Conservation (phyloP, 2,797 vertebrate species). For the Labeo calbasu region DNA sequence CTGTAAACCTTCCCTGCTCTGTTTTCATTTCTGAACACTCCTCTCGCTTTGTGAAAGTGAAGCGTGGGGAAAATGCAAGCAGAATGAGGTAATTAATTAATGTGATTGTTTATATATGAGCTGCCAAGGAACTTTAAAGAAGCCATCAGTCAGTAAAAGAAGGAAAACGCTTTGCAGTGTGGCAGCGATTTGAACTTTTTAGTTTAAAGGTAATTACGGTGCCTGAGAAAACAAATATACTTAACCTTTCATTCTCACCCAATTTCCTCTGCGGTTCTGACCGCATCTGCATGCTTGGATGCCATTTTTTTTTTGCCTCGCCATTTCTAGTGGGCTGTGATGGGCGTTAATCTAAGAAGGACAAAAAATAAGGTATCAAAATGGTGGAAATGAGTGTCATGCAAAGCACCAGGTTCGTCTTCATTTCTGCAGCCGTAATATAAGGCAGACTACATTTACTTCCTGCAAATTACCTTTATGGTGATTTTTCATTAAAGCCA, state of each 20-base stretch:
- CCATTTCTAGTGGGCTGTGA: conserved; percentile 15
- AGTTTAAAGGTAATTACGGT: conserved; percentile 52
- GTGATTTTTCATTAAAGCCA: conserved; percentile 49
- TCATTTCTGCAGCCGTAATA: conserved; percentile 22
- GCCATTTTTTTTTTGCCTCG: conserved; percentile 21
- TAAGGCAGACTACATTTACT: conserved; percentile 49
- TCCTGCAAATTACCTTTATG: conserved; percentile 52
- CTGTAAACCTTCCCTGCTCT: conserved; percentile 72
- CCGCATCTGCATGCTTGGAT: conserved; percentile 21
- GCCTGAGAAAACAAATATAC: conserved; percentile 49
- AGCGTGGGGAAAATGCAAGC: conserved; percentile 59
- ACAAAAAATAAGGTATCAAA: conserved; percentile 8
- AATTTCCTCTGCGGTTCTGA: conserved; percentile 15
- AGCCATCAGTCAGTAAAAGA: conserved; percentile 66
- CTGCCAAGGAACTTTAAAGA: conserved; percentile 76
- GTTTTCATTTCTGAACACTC: conserved; percentile 74
- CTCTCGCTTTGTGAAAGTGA: conserved; percentile 69
- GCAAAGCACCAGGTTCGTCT: conserved; percentile 29
- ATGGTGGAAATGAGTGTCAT: conserved; percentile 28
- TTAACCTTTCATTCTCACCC: conserved; percentile 47
- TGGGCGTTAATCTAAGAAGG: conserved; percentile 13
- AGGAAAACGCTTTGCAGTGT: conserved; percentile 45
- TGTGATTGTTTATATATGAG: conserved; percentile 71
- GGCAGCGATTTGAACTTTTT: conserved; percentile 46
- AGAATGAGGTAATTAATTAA: conserved; percentile 70